Evolutionary conservation across 2,113 vertebrate genomes (phyloP).

Genomic region (Neoarius graeffei): DNA sequence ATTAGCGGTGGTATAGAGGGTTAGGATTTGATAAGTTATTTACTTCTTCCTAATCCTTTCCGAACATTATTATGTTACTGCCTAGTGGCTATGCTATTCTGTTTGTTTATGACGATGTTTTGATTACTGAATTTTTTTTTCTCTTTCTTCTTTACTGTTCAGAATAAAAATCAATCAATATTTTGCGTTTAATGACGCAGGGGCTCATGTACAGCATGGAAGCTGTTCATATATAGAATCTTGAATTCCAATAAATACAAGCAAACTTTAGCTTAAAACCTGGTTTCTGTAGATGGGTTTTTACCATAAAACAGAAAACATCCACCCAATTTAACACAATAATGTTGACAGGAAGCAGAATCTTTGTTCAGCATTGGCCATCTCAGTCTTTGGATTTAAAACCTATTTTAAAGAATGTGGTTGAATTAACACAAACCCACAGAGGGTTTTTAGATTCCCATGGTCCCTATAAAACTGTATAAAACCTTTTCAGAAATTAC

Average conservation of each 20-base stretch:
- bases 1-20: too few relatives aligned
- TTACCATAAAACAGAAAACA: not conserved
- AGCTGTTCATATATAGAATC: not conserved
- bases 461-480: not conserved
- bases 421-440: not conserved
- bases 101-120: too few relatives aligned
- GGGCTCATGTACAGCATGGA: not conserved
- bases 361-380: not conserved
- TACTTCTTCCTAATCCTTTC: too few relatives aligned
- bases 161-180: not conserved
- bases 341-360: not conserved
- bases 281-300: not conserved
- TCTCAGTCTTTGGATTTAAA: not conserved
- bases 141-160: too few relatives aligned
- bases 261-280: not conserved
- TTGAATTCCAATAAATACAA: not conserved
- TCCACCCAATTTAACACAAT: not conserved
- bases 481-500: not conserved
- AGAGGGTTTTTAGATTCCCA: not conserved
- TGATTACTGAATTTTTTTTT: too few relatives aligned
- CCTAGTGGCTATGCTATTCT: too few relatives aligned
- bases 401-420: not conserved
- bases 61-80: too few relatives aligned
- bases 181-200: not conserved
- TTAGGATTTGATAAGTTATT: too few relatives aligned